A percentile compares a stretch with the other conserved stretches of the same genome.
These are phyloP conservation scores for Periophthalmus modestus DNA, from an alignment of 2,113 vertebrate species.

Conservation along the genomic window DNA sequence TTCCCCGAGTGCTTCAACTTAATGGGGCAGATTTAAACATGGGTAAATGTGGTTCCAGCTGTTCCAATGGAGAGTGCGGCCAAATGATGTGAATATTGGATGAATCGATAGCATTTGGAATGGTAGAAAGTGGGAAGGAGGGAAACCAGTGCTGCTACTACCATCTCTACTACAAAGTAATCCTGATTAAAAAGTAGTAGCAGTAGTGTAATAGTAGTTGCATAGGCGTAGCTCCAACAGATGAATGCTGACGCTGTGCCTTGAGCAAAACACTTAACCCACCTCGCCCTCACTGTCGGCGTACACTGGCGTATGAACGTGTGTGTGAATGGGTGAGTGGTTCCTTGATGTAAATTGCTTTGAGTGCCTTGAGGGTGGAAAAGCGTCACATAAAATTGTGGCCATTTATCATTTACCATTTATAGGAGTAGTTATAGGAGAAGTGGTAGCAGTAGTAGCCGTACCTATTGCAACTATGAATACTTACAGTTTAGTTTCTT, in stretches of 20 bases:
- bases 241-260: too few species aligned
- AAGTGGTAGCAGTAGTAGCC: neutral
- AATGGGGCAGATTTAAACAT: slow-evolving; percentile 11
- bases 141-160: neutral
- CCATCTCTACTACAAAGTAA: neutral
- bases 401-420: too few species aligned
- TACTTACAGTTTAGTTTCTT: neutral
- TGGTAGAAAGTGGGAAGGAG: neutral
- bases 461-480: neutral
- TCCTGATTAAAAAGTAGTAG: neutral
- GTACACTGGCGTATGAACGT: too few species aligned
- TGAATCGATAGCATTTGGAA: neutral
- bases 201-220: too few species aligned
- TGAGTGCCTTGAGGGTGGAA: too few species aligned
- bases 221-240: too few species aligned
- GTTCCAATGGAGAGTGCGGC: neutral
- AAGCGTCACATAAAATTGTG: too few species aligned
- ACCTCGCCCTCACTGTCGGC: too few species aligned
- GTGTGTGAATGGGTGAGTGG: too few species aligned
- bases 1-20: slow-evolving; percentile 4
- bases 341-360: too few species aligned
- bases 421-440: too few species aligned
- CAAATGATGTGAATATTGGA: neutral
- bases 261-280: too few species aligned
- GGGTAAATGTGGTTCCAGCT: slow-evolving; percentile 7